These are phyloP conservation scores for Phenacoccus solenopsis DNA, from an alignment of 1,140 invertebrate species.

Conservation along the genomic window DNA sequence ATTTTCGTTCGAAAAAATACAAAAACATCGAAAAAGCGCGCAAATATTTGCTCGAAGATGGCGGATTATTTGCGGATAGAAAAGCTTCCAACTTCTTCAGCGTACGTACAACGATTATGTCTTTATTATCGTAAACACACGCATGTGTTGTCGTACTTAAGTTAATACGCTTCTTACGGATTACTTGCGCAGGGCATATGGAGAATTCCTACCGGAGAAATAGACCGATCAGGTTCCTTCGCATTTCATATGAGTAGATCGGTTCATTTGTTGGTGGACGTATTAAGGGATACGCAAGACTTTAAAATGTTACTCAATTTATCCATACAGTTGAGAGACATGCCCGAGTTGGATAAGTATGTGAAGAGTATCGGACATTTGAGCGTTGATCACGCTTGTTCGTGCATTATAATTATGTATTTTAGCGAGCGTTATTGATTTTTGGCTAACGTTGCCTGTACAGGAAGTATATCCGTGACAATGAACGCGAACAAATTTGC, in stretches of 20 bases:
- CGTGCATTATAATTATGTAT: conserved; percentile 19
- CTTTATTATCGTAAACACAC: no score
- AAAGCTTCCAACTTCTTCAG: conserved; percentile 83
- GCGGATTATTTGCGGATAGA: conserved; percentile 71
- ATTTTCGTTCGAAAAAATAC: conserved; percentile 54
- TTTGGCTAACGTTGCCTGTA: conserved; percentile 23
- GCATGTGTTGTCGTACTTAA: neutral
- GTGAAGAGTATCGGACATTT: conserved; percentile 23
- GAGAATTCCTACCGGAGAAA: conserved; percentile 77
- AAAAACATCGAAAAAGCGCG: conserved; percentile 54
- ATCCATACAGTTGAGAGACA: conserved; percentile 58
- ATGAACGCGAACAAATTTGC: conserved; percentile 59
- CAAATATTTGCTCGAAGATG: conserved; percentile 54
- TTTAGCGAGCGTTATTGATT: neutral
- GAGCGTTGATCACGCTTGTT: neutral
- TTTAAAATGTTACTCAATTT: conserved; percentile 67
- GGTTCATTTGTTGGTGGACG: conserved; percentile 63
- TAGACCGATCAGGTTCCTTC: conserved; percentile 83
- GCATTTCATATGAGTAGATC: conserved; percentile 79
- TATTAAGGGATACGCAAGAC: conserved; percentile 65
- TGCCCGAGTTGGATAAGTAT: conserved; percentile 70
- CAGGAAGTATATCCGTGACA: conserved; percentile 66
- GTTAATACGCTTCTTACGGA: no score
- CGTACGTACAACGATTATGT: conserved; percentile 37
- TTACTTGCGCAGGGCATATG: conserved; percentile 57